Percentiles rank a stretch among this genome's conserved stretches.
Evolutionary conservation across 2,113 vertebrate species (phyloP).

Genomic region (Cynopterus brachyotis): DNA sequence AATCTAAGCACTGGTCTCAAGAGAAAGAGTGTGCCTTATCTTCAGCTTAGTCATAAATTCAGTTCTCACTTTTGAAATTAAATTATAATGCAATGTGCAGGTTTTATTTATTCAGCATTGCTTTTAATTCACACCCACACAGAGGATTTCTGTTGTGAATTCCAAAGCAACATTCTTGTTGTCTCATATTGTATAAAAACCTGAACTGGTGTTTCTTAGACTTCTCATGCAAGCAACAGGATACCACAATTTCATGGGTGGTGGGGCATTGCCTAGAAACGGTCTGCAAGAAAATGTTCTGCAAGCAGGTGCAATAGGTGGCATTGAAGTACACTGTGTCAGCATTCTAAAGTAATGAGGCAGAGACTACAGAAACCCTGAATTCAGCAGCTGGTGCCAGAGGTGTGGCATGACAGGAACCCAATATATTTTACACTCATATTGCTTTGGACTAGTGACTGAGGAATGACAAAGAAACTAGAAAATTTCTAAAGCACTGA

Average conservation of each 20-base stretch:
- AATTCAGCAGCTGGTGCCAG: background rate
- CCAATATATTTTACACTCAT: background rate
- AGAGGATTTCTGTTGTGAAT: background rate
- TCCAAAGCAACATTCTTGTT: background rate
- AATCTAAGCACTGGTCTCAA: background rate
- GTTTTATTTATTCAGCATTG: constrained; percentile 10
- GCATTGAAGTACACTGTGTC: background rate
- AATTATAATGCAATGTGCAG: constrained; percentile 30
- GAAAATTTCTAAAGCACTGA: background rate
- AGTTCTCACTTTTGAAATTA: constrained; percentile 61
- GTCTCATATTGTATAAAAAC: background rate
- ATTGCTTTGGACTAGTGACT: background rate
- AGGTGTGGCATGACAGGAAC: too few species aligned
- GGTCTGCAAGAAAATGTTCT: background rate
- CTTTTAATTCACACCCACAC: constrained; percentile 41
- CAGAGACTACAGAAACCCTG: background rate
- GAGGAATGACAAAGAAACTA: background rate
- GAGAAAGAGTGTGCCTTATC: background rate
- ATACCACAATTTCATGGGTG: background rate
- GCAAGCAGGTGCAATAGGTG: background rate
- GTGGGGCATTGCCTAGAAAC: background rate
- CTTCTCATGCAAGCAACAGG: background rate
- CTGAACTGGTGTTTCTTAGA: background rate
- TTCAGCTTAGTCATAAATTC: background rate
- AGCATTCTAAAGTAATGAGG: background rate